phyloP scores from a whole-genome alignment of 2,797 vertebrate species.

The Lacerta bilineata region DNA sequence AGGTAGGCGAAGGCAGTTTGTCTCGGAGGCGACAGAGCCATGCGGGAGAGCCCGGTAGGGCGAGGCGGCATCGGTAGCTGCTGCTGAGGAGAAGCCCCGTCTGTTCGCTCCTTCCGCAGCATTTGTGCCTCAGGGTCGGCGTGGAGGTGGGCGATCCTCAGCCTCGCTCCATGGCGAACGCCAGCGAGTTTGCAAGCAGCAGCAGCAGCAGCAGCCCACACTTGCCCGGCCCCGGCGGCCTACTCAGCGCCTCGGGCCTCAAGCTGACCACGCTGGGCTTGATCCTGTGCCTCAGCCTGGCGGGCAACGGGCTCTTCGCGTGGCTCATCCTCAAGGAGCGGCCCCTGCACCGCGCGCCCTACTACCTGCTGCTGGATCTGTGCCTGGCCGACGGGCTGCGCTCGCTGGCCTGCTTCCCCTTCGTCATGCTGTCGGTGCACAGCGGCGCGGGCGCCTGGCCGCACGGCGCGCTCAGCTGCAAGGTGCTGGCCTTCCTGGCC shows the following conservation, averaged over 20 bases:
- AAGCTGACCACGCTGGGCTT: slow-evolving; percentile 92
- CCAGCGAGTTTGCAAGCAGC: slow-evolving; percentile 84
- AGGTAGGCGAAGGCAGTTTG: not conserved
- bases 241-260: slow-evolving; percentile 86
- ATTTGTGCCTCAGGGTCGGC: not conserved
- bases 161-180: slow-evolving; percentile 87
- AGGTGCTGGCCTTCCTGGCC: slow-evolving; percentile 92
- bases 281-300: slow-evolving; percentile 90
- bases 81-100: not conserved
- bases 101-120: not conserved
- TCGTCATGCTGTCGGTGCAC: slow-evolving; percentile 92
- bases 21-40: slow-evolving; percentile 41
- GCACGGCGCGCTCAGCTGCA: slow-evolving; percentile 90
- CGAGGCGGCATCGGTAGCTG: slow-evolving; percentile 21
- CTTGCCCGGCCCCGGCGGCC: slow-evolving; percentile 84
- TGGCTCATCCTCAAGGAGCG: slow-evolving; percentile 92
- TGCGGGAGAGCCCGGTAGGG: slow-evolving; percentile 52
- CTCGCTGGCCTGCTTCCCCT: slow-evolving; percentile 93
- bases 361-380: slow-evolving; percentile 95
- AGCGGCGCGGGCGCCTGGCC: slow-evolving; percentile 87
- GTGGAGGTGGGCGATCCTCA: slow-evolving; percentile 43
- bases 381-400: slow-evolving; percentile 92
- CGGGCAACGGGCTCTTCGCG: slow-evolving; percentile 91
- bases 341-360: slow-evolving; percentile 90
- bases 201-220: slow-evolving; percentile 82